Evolutionary conservation across 2,113 vertebrate genomes (phyloP), one percentile per base, ranked within the genome.

Genomic region (Vulpes ferrilata): DNA sequence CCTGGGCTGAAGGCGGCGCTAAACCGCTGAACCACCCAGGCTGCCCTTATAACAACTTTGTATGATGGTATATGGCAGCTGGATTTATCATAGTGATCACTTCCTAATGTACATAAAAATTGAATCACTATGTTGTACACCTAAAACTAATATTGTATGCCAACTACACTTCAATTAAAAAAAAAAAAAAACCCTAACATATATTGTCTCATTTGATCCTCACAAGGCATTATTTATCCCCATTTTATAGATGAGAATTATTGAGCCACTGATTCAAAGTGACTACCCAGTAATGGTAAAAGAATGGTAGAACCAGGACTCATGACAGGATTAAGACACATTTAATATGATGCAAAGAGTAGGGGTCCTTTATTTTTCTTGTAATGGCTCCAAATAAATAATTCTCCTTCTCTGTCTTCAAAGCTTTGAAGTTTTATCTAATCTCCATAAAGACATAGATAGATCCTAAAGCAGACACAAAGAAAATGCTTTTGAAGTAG

Each of bases 401-500:
- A 91, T 96, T 84, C 20, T 91, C 8, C 32, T 69, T 62, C 15
- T 90, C 48, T 90, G 16, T 78, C n/a, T 85, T 85, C 64, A 90
- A 19, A 89, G 30, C 19, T 90, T 92, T 90, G 65, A 90, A 93
- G 10, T 7, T 55, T 95, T 86, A 90, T 89, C 22, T 83, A 22
- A 83, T 83, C 32, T 94, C 25, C 64, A 78, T 84, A 93, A 96
- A 95, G 94, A 93, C 60, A 59, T 57, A 25, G 17, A 65, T 53
- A 97, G 57, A 65, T 67, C 73, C 95, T 97, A 96, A 93, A 93
- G 79, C 53, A 82, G 81, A 35, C 81, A 92, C 96, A 98, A 97
- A 96, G n/a, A 32, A 98, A 98, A 98, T 76, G 8, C 7, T 96
- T 98, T 98, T 97, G 97, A 96, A 95, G 64, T 20, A 96, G 51